Conservation (phyloP, 2,797 vertebrate genomes). For the Amblyopsis hoosieri region DNA sequence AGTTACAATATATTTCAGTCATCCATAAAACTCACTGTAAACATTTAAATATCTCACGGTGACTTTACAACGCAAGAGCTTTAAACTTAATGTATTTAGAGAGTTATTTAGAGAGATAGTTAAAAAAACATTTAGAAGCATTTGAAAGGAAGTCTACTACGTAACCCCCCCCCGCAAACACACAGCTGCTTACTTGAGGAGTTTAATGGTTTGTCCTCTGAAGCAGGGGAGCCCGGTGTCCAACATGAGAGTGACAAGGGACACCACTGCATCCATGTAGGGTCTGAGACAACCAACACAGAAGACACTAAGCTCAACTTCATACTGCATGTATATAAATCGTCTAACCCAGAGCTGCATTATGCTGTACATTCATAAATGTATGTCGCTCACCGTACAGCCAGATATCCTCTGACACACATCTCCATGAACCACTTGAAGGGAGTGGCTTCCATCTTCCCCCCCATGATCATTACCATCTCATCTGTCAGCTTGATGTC, state of each 20-base stretch:
- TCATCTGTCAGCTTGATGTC: slow-evolving; percentile 98
- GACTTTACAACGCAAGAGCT: too few species aligned
- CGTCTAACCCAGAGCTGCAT: background rate
- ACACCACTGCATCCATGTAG: slow-evolving; percentile 98
- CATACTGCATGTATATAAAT: background rate
- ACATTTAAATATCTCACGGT: too few species aligned
- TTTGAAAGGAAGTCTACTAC: background rate
- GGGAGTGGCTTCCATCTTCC: slow-evolving; percentile 97
- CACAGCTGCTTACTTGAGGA: slow-evolving; percentile 86
- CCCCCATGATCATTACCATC: slow-evolving; percentile 99
- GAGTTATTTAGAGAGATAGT: too few species aligned
- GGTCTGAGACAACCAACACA: slow-evolving; percentile 73
- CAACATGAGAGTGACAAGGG: slow-evolving; percentile 94
- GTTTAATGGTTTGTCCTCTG: slow-evolving; percentile 97
- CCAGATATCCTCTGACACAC: slow-evolving; percentile 95
- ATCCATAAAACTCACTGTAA: too few species aligned
- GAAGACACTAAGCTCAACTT: background rate
- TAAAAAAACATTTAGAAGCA: too few species aligned
- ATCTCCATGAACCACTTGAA: slow-evolving; percentile 99
- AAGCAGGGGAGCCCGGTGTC: slow-evolving; percentile 97
- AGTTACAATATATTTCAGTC: too few species aligned
- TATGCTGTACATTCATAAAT: background rate
- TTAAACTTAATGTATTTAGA: too few species aligned
- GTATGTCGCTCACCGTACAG: slow-evolving; percentile 84
- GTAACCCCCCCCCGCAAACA: background rate